Percentiles rank a stretch among this genome's conserved stretches.
These are phyloP conservation scores for Pseudococcus viburni DNA, from an alignment of 2,888 invertebrate genomes.

Conservation along the genomic window DNA sequence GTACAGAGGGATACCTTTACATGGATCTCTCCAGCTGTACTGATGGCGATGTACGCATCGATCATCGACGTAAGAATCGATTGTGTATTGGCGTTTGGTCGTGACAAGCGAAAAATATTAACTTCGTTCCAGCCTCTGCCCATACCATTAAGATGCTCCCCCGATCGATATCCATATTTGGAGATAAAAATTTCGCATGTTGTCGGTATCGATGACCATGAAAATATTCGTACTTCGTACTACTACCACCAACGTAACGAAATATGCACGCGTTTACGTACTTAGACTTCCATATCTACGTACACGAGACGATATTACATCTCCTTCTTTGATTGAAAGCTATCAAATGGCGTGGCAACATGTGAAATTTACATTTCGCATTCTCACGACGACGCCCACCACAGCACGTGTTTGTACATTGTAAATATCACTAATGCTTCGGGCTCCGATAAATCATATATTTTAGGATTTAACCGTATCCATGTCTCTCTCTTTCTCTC, in stretches of 20 bases:
- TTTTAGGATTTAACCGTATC: neutral
- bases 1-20: neutral
- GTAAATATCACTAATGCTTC: slow-evolving; percentile 30
- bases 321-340: slow-evolving; percentile 23
- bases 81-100: slow-evolving; percentile 45
- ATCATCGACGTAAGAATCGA: slow-evolving; percentile 7
- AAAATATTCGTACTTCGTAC: neutral
- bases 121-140: slow-evolving; percentile 7
- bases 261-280: neutral
- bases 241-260: neutral
- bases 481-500: neutral
- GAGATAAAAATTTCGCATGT: slow-evolving; percentile 54
- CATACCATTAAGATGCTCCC: slow-evolving; percentile 11
- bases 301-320: neutral
- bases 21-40: too few relatives aligned
- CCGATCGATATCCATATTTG: slow-evolving; percentile 46
- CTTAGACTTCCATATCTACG: too few relatives aligned
- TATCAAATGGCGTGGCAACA: slow-evolving; percentile 22
- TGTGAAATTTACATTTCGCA: slow-evolving; percentile 41
- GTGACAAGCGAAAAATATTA: slow-evolving; percentile 56
- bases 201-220: slow-evolving; percentile 34
- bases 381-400: slow-evolving; percentile 34
- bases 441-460: neutral
- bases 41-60: neutral
- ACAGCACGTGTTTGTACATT: slow-evolving; percentile 22